Conservation (phyloP, 1,140 invertebrate species). For the Popillia japonica region DNA sequence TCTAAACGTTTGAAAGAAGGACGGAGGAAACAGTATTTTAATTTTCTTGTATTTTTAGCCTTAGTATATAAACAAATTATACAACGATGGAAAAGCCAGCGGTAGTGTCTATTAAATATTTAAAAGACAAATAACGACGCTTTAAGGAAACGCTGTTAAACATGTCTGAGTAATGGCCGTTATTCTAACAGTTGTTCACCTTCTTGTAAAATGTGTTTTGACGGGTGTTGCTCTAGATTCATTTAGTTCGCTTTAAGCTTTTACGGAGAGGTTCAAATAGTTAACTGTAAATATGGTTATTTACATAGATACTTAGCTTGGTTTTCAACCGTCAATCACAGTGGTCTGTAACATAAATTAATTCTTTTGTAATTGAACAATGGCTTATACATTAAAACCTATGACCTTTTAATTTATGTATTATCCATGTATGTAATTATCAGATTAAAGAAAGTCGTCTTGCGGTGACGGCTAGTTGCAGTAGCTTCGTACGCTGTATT, state of each 20-base stretch:
- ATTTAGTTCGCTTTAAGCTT: not conserved
- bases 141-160: not conserved
- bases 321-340: no score
- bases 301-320: no score
- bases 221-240: not conserved
- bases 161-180: not conserved
- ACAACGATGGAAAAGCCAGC: not conserved
- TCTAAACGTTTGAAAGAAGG: not conserved
- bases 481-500: no score
- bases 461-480: no score
- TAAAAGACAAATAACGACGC: conserved; percentile 20
- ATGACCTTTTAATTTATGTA: no score
- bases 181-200: not conserved
- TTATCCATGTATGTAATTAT: no score
- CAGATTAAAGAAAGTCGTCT: no score
- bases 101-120: conserved; percentile 32
- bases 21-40: conserved; percentile 15
- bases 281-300: not conserved
- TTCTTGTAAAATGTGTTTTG: conserved; percentile 6
- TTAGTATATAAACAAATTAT: conserved; percentile 23
- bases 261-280: not conserved
- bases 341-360: no score
- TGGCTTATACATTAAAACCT: no score
- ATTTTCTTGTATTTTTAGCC: conserved; percentile 24
- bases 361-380: no score